Evolutionary conservation across 92 coral and sea anemone genomes (phyloP).

Genomic region (Micromussa lordhowensis): DNA sequence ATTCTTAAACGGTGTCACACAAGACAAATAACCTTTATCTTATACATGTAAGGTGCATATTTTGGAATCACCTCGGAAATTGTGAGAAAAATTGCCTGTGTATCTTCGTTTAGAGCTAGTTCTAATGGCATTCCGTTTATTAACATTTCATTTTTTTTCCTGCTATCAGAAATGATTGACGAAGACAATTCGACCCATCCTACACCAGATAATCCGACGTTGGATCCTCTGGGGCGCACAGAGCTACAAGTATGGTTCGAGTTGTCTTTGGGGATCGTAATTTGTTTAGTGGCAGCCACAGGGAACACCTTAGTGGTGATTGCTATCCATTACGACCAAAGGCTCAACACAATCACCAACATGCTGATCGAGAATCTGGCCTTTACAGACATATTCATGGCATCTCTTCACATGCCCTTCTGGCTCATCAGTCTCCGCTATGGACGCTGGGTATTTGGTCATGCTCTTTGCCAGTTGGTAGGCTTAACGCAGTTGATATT

Average conservation of each 20-base stretch:
- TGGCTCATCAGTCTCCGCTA: constrained; percentile 74
- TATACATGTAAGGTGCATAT: no score
- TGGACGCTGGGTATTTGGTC: constrained; percentile 71
- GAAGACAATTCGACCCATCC: neutral
- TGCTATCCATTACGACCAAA: constrained; percentile 60
- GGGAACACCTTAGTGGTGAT: constrained; percentile 70
- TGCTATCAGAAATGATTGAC: constrained; percentile 10
- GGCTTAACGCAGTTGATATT: constrained; percentile 66
- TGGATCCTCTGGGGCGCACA: constrained; percentile 40
- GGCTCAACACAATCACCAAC: constrained; percentile 80
- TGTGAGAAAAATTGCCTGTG: neutral
- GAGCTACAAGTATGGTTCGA: constrained; percentile 38
- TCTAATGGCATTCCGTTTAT: neutral
- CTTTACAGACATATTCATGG: constrained; percentile 80
- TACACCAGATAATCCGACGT: neutral
- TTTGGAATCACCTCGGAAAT: neutral
- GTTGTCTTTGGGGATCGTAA: constrained; percentile 13
- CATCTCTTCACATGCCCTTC: constrained; percentile 83
- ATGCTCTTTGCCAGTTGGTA: constrained; percentile 58
- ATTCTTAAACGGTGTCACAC: no score
- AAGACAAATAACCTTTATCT: no score
- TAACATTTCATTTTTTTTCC: neutral
- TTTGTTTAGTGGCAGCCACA: constrained; percentile 30
- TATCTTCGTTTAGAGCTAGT: neutral
- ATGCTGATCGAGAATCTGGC: constrained; percentile 81